Base-by-base conservation (phyloP, 2,113 vertebrate genomes). In the Caranx ignobilis region DNA sequence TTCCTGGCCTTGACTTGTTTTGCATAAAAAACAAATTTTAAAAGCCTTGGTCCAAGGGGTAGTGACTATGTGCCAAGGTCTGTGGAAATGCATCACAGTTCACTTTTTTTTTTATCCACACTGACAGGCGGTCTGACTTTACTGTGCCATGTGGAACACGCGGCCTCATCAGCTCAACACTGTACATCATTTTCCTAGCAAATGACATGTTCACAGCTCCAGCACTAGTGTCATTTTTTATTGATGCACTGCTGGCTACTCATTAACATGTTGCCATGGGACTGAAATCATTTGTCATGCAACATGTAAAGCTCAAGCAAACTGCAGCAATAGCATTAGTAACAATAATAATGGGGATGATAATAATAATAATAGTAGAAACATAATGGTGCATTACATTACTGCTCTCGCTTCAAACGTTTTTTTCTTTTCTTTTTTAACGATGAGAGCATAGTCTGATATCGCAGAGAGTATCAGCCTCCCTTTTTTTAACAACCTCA, bases 1-100 rank as follows among this genome's bases (percentile, higher is more conserved):
- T 71, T 63, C 71, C 19, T 0, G 6, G 21, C 35, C 55, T 75
- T 67, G 35, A 69, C 77, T 76, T 41, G 5, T 66, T 89, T 90
- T 85, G 74, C 82, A 87, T 86, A 71, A 45, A 85, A 83, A 74
- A 68, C 63, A 70, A 77, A 66, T 56, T 61, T 75, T 60, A 47
- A 68, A 79, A 82, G 57, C 73, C 3, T 37, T 52, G 39, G 74
- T 73, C 74, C 18, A 48, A 48, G 59, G 61, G 59, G 35, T 3
- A 55, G 37, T 3, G 55, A 82, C 59, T 59, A 70, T 71, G 77
- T 59, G 45, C 54, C 68, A 74, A 72, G 71, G 83, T 67, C 71
- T 75, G 39, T 59, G 39, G 50, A 56, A 68, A 48, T 59, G 62
- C 19, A 50, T 57, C 54, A 10, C 35, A 39, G 61, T 55, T 18